A percentile compares a stretch with the other conserved stretches of the same genome.
These are phyloP conservation scores for Polylopha cassiicola DNA, from an alignment of 2,888 invertebrate species.

Conservation along the genomic window DNA sequence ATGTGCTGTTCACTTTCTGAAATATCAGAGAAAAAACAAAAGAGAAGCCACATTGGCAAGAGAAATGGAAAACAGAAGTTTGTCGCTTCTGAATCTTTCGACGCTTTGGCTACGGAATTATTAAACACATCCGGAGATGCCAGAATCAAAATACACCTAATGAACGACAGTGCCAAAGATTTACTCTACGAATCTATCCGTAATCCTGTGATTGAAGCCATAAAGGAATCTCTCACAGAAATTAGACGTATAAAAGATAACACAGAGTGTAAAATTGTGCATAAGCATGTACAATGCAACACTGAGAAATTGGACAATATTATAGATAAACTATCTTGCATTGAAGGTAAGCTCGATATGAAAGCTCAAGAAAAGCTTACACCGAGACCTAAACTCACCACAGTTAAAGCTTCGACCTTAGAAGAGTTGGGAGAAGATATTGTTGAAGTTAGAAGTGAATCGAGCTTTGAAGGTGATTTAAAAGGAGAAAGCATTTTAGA, in stretches of 20 bases:
- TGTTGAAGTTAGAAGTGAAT: conserved; percentile 36
- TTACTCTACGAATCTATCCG: conserved; percentile 52
- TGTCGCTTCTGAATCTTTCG: conserved; percentile 53
- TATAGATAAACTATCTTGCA: conserved; percentile 43
- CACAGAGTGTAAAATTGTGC: conserved; percentile 38
- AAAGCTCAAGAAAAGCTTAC: conserved; percentile 23
- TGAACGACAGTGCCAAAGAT: conserved; percentile 58
- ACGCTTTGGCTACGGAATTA: conserved; percentile 55
- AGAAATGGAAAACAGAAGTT: conserved; percentile 36
- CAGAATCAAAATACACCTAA: conserved; percentile 62
- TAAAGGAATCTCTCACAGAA: conserved; percentile 51
- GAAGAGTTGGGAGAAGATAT: conserved; percentile 54
- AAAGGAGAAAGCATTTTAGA: conserved; percentile 33
- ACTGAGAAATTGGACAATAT: conserved; percentile 49
- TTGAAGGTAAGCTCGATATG: conserved; percentile 48
- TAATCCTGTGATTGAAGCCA: conserved; percentile 50
- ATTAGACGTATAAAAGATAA: conserved; percentile 35
- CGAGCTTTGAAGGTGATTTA: conserved; percentile 44
- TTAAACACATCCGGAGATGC: conserved; percentile 37
- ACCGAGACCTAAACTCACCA: conserved; percentile 25
- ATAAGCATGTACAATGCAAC: conserved; percentile 41
- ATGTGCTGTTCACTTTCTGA: conserved; percentile 56
- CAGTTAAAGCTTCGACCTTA: conserved; percentile 42
- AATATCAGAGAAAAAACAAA: conserved; percentile 45
- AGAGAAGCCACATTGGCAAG: conserved; percentile 32